Conservation (phyloP, 2,888 invertebrate genomes). For the Tolmerus cingulatus region DNA sequence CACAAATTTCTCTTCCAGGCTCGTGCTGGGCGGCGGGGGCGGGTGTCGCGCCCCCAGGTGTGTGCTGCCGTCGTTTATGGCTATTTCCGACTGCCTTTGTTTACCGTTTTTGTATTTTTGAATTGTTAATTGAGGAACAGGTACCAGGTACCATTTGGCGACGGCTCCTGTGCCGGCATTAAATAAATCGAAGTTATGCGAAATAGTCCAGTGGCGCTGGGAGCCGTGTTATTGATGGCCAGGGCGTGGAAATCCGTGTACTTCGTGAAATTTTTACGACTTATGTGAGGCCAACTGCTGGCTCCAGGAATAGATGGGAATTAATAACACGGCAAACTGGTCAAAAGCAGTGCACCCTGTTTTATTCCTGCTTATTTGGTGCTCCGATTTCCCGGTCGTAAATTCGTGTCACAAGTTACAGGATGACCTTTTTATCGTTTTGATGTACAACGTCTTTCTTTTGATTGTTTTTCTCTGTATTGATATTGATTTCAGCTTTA, state of each 20-base stretch:
- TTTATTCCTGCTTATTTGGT: not conserved
- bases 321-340: not conserved
- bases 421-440: no score
- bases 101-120: slow-evolving; percentile 16
- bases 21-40: not conserved
- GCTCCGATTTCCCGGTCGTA: not conserved
- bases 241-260: not conserved
- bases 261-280: not conserved
- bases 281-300: not conserved
- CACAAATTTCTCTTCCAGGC: slow-evolving; percentile 9
- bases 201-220: not conserved
- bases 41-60: not conserved
- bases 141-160: slow-evolving; percentile 34
- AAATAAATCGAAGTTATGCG: not conserved
- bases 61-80: not conserved
- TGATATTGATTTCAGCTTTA: no score
- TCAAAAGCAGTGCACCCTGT: not conserved
- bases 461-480: no score
- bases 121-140: slow-evolving; percentile 27
- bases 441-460: no score
- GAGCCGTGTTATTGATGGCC: not conserved
- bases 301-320: not conserved
- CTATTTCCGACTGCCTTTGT: not conserved
- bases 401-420: not conserved
- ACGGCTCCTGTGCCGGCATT: not conserved